phyloP scores from a whole-genome alignment of 2,113 vertebrate genomes.

The Chlamydotis undulata region DNA sequence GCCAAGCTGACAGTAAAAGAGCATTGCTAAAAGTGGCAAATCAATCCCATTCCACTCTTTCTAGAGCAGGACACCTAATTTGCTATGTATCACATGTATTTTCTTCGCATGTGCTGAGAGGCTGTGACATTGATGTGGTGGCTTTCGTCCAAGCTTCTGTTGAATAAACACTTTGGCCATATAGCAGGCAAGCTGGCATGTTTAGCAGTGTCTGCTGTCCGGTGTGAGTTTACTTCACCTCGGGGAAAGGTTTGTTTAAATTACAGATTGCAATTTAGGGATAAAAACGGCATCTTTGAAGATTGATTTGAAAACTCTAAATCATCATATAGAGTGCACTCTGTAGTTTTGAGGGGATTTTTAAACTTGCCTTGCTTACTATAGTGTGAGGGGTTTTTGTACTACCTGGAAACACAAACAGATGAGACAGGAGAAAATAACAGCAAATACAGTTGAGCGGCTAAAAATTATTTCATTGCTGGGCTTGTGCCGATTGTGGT shows the following conservation, averaged over 20 bases:
- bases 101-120: constrained; percentile 82
- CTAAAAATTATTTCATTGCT: neutral
- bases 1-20: constrained; percentile 79
- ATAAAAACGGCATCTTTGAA: constrained; percentile 41
- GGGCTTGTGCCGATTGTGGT: neutral
- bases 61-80: constrained; percentile 85
- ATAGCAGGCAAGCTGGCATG: constrained; percentile 80
- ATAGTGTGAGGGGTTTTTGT: neutral
- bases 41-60: constrained; percentile 76
- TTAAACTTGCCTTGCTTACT: neutral
- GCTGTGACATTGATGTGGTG: constrained; percentile 82
- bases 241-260: constrained; percentile 53
- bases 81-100: constrained; percentile 88
- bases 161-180: constrained; percentile 86
- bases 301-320: constrained; percentile 54
- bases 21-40: constrained; percentile 79
- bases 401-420: neutral
- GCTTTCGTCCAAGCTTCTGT: constrained; percentile 85
- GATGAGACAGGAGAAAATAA: neutral
- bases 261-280: constrained; percentile 30
- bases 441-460: neutral
- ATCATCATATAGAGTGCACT: neutral
- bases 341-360: neutral
- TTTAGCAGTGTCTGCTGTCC: constrained; percentile 67
- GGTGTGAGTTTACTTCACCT: constrained; percentile 53